A percentile compares a stretch with the other conserved stretches of the same genome.
phyloP scores from a whole-genome alignment of 2,797 vertebrate species.

The Todus mexicanus region DNA sequence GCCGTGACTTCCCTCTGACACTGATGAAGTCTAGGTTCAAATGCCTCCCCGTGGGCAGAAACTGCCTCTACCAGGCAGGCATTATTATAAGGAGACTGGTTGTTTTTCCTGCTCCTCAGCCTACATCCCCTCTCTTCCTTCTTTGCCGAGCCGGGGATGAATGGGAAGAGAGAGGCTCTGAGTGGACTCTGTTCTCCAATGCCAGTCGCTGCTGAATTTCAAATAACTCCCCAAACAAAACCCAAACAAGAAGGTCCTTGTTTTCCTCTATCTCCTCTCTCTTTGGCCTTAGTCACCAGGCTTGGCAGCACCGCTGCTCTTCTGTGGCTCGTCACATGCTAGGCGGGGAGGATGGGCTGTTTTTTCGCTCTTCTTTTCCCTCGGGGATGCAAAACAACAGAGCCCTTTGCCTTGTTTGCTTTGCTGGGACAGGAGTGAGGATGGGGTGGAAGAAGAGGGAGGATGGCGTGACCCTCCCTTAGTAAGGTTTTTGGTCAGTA shows the following conservation, averaged over 20 bases:
- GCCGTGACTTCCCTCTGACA: accelerated
- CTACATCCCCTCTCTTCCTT: not conserved
- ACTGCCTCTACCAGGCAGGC: not conserved
- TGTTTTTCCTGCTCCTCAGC: slow-evolving; percentile 48
- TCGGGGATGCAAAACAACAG: slow-evolving; percentile 24
- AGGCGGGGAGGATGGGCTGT: slow-evolving; percentile 19
- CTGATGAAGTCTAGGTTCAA: not conserved
- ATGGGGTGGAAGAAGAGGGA: not conserved
- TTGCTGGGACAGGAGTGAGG: not conserved
- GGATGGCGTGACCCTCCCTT: not conserved
- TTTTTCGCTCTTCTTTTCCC: not conserved
- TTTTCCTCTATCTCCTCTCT: slow-evolving; percentile 63
- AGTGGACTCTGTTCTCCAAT: slow-evolving; percentile 66
- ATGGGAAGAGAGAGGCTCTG: slow-evolving; percentile 64
- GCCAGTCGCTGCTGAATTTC: slow-evolving; percentile 63
- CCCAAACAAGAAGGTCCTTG: slow-evolving; percentile 55
- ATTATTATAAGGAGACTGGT: slow-evolving; percentile 25
- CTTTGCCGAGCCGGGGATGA: not conserved
- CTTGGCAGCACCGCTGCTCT: slow-evolving; percentile 50
- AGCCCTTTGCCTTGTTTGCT: slow-evolving; percentile 49
- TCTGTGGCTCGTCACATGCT: slow-evolving; percentile 55
- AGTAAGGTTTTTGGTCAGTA: not conserved
- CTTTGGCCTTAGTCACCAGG: slow-evolving; percentile 64
- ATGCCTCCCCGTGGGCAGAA: not conserved
- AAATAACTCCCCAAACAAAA: slow-evolving; percentile 68